These are phyloP conservation scores for Discoglossus pictus DNA, from an alignment of 2,797 vertebrate species.

Conservation along the genomic window DNA sequence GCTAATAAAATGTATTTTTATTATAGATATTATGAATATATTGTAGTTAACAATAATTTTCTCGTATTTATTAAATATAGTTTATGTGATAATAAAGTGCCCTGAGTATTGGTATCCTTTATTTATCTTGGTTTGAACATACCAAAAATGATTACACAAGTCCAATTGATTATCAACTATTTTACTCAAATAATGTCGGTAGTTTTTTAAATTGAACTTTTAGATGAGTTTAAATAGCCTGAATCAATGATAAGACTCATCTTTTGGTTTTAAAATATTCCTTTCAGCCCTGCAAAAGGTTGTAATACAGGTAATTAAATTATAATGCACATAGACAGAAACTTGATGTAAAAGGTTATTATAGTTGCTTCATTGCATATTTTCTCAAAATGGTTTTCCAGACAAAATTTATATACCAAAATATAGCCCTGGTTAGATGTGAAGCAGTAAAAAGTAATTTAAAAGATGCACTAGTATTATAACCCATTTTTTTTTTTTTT, in stretches of 20 bases:
- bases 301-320: slow-evolving; percentile 32
- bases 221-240: slow-evolving; percentile 1
- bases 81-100: no score
- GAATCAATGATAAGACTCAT: slow-evolving; percentile 23
- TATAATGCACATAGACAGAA: slow-evolving; percentile 13
- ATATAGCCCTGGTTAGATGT: neutral
- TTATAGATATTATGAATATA: no score
- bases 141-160: no score
- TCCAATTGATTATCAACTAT: no score
- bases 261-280: neutral
- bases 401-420: slow-evolving; percentile 20
- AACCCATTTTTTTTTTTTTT: neutral
- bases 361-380: slow-evolving; percentile 26
- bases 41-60: no score
- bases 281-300: neutral
- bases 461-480: slow-evolving; percentile 4
- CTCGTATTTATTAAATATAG: no score
- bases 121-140: no score
- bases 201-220: neutral
- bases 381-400: slow-evolving; percentile 12
- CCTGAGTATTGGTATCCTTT: no score
- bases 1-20: no score
- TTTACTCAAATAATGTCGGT: neutral
- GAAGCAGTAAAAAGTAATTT: neutral
- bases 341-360: slow-evolving; percentile 6